Percentiles rank a stretch among this genome's conserved stretches.
Evolutionary conservation across 2,888 invertebrate species (phyloP).

Genomic region (Zelleria hepariella): DNA sequence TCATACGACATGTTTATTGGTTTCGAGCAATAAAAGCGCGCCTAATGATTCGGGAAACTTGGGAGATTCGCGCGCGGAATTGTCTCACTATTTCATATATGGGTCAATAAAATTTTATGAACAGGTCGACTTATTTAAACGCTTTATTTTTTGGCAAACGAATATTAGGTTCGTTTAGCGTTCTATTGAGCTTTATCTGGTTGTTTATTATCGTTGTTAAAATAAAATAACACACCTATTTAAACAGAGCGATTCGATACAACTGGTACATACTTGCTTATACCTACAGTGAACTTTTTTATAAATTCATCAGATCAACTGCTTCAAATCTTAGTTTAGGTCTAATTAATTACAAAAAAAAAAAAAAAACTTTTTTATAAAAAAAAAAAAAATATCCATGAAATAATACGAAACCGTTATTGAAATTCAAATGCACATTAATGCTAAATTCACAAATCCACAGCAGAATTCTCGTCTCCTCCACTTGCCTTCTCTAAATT

Average conservation of each 20-base stretch:
- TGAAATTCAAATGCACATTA: too few species aligned
- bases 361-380: not conserved
- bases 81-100: conserved; percentile 70
- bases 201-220: too few species aligned
- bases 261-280: too few species aligned
- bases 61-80: conserved; percentile 25
- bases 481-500: not conserved
- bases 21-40: conserved; percentile 65
- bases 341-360: too few species aligned
- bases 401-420: too few species aligned
- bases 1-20: conserved; percentile 69
- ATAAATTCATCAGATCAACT: too few species aligned
- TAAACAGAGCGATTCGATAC: too few species aligned
- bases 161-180: conserved; percentile 2
- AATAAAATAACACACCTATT: too few species aligned
- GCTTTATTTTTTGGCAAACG: conserved; percentile 15
- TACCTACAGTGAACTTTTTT: too few species aligned
- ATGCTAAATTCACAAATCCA: too few species aligned
- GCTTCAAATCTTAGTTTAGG: too few species aligned
- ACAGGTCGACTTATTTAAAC: conserved; percentile 67
- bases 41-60: conserved; percentile 63
- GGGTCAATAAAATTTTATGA: conserved; percentile 71
- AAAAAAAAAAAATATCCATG: too few species aligned
- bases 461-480: not conserved
- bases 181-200: not conserved